Conservation (phyloP, 2,888 invertebrate species). For the Cerastis leucographa region DNA sequence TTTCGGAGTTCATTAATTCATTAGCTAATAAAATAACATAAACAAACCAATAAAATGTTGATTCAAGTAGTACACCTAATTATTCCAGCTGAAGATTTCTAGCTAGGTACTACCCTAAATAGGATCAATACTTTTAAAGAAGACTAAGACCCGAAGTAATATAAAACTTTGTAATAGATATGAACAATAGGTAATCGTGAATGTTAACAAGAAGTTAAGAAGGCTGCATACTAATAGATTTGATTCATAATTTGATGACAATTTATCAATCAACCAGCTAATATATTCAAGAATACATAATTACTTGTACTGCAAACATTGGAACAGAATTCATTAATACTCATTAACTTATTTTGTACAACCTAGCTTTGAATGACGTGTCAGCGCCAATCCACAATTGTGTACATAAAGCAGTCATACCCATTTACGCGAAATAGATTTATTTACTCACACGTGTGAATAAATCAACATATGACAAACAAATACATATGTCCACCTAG, state of each 20-base stretch:
- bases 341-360: constrained; percentile 25
- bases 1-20: background rate
- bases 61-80: background rate
- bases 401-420: constrained; percentile 44
- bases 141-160: background rate
- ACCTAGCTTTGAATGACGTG: constrained; percentile 28
- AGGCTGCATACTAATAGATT: constrained; percentile 7
- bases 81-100: background rate
- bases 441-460: constrained; percentile 27
- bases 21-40: background rate
- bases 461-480: constrained; percentile 44
- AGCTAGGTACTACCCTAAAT: background rate
- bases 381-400: constrained; percentile 51
- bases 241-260: constrained; percentile 28
- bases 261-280: constrained; percentile 11
- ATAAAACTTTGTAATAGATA: background rate
- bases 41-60: background rate
- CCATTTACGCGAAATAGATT: constrained; percentile 43
- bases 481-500: constrained; percentile 35
- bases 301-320: constrained; percentile 19
- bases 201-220: background rate
- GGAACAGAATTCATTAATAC: constrained; percentile 16
- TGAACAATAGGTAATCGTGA: background rate
- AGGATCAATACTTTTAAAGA: background rate
- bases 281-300: constrained; percentile 14